These are phyloP conservation scores for Engystomops pustulosus DNA, from an alignment of 2,113 vertebrate species.

Conservation along the genomic window DNA sequence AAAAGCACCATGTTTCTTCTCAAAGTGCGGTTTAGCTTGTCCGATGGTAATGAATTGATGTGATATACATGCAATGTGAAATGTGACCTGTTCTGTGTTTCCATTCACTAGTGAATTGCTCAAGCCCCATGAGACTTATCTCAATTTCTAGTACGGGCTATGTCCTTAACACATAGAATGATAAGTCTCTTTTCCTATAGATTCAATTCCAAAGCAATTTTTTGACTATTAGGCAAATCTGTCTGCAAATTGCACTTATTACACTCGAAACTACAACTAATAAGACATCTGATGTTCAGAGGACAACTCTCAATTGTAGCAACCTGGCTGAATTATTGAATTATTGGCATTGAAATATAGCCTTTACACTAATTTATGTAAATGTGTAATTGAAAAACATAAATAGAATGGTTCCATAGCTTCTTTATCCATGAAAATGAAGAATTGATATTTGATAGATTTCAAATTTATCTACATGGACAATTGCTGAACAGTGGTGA, in stretches of 20 bases:
- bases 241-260: constrained; percentile 15
- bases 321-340: not conserved
- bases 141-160: constrained; percentile 20
- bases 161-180: constrained; percentile 5
- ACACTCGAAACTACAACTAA: constrained; percentile 12
- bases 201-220: constrained; percentile 45
- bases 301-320: not conserved
- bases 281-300: not conserved
- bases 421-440: too few species aligned
- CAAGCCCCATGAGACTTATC: constrained; percentile 23
- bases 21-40: constrained; percentile 3
- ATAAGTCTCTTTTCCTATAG: constrained; percentile 28
- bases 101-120: constrained; percentile 18
- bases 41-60: constrained; percentile 41
- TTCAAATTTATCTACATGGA: too few species aligned
- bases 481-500: too few species aligned
- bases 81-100: not conserved
- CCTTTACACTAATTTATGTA: not conserved
- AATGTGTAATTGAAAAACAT: not conserved
- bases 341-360: constrained; percentile 1
- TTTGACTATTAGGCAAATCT: constrained; percentile 38
- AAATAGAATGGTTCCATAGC: not conserved
- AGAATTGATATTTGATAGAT: too few species aligned
- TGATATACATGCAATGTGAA: not conserved
- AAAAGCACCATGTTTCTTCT: not conserved